A percentile compares a stretch with the other conserved stretches of the same genome.
Conservation (phyloP, 2,113 vertebrate genomes). For the Bolborhynchus lineola region DNA sequence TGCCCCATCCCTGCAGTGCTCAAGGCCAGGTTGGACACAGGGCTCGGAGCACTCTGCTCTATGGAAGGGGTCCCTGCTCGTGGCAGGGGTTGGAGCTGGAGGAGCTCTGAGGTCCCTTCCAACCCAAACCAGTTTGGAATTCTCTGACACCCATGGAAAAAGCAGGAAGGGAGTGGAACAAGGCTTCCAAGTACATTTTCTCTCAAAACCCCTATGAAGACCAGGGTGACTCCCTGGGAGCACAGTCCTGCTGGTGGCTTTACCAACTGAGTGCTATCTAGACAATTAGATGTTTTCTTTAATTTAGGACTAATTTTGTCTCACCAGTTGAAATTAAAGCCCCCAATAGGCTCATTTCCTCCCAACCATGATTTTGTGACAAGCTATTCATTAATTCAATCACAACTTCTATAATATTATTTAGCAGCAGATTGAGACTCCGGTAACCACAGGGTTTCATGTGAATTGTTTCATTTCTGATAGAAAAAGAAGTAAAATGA, state of each 20-base stretch:
- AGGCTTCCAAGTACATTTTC: neutral
- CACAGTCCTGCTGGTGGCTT: neutral
- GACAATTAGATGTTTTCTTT: constrained; percentile 59
- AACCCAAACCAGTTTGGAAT: neutral
- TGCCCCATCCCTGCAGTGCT: too few relatives aligned
- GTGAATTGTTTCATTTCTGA: constrained; percentile 64
- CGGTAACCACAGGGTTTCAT: constrained; percentile 53
- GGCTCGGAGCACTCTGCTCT: neutral
- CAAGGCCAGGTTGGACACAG: too few relatives aligned
- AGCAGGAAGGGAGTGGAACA: neutral
- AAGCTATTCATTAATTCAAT: constrained; percentile 76
- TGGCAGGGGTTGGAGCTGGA: neutral
- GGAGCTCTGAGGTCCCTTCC: neutral
- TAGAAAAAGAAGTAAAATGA: constrained; percentile 4
- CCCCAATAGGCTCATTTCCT: constrained; percentile 66
- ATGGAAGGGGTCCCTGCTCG: neutral
- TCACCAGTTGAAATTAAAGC: constrained; percentile 58
- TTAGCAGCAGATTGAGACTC: constrained; percentile 66
- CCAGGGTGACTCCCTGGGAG: neutral
- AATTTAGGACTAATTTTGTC: constrained; percentile 69
- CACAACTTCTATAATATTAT: constrained; percentile 65
- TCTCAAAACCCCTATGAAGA: neutral
- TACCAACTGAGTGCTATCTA: constrained; percentile 32
- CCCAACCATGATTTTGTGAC: constrained; percentile 68
- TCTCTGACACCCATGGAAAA: neutral